These are phyloP conservation scores for Polietes domitor DNA, from an alignment of 2,888 invertebrate species.

Conservation along the genomic window DNA sequence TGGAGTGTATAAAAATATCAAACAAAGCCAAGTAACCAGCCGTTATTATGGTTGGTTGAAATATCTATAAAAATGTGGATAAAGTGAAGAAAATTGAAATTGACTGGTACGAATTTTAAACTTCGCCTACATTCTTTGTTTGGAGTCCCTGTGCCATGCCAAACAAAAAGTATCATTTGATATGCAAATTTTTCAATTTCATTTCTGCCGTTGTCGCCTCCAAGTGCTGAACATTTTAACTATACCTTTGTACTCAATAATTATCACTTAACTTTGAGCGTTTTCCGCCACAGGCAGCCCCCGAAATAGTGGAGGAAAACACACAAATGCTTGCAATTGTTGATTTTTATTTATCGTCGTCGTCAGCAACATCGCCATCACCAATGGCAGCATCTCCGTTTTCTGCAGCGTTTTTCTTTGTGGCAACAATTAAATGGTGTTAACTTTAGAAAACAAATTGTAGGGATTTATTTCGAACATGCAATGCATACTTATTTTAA, in stretches of 20 bases:
- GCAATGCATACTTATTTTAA: not conserved
- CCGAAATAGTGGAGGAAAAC: not conserved
- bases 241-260: conserved; percentile 41
- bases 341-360: not conserved
- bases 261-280: conserved; percentile 46
- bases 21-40: no score
- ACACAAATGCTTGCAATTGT: not conserved
- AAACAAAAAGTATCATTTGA: conserved; percentile 8
- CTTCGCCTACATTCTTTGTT: no score
- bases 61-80: no score
- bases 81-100: no score
- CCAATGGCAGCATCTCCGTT: not conserved
- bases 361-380: not conserved
- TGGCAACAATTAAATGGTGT: conserved; percentile 14
- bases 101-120: no score
- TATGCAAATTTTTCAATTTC: conserved; percentile 39
- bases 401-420: conserved; percentile 17
- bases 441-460: conserved; percentile 1
- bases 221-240: not conserved
- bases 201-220: not conserved
- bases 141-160: no score
- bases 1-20: no score
- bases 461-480: not conserved
- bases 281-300: conserved; percentile 7
- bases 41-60: no score